Conservation (phyloP, 2,113 vertebrate genomes). For the Pithys albifrons region DNA sequence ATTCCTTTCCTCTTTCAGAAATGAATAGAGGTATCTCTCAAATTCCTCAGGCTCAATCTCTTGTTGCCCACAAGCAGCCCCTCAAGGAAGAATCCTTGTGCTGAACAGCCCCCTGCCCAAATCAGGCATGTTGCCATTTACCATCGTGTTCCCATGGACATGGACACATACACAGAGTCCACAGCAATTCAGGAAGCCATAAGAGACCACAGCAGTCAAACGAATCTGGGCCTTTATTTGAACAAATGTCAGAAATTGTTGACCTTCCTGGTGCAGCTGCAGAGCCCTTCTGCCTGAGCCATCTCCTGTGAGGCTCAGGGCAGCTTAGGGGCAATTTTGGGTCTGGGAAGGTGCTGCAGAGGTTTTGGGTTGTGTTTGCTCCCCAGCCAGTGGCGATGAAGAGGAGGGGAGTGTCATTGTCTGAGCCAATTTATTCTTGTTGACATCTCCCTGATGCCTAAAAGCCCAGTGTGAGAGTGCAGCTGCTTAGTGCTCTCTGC, state of each 20-base stretch:
- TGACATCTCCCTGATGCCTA: background rate
- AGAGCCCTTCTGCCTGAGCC: background rate
- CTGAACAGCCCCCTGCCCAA: background rate
- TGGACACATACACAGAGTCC: fast-evolving
- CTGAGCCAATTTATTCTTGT: background rate
- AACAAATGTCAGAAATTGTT: background rate
- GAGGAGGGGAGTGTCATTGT: background rate
- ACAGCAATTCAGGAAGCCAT: background rate
- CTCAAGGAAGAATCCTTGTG: background rate
- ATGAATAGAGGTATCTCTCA: background rate
- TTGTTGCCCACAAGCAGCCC: background rate
- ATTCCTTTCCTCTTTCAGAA: background rate
- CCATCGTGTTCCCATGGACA: fast-evolving
- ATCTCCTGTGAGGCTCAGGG: background rate
- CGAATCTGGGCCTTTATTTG: background rate
- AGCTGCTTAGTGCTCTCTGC: background rate
- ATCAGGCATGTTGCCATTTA: background rate
- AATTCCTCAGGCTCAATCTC: background rate
- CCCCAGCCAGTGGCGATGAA: fast-evolving
- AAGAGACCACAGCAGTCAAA: background rate
- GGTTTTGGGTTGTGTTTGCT: background rate
- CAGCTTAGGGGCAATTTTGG: background rate
- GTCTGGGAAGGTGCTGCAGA: background rate
- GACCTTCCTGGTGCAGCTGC: background rate
- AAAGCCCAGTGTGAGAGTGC: background rate